Conservation (phyloP, 92 coral and sea anemone species). For the Porites cylindrica region DNA sequence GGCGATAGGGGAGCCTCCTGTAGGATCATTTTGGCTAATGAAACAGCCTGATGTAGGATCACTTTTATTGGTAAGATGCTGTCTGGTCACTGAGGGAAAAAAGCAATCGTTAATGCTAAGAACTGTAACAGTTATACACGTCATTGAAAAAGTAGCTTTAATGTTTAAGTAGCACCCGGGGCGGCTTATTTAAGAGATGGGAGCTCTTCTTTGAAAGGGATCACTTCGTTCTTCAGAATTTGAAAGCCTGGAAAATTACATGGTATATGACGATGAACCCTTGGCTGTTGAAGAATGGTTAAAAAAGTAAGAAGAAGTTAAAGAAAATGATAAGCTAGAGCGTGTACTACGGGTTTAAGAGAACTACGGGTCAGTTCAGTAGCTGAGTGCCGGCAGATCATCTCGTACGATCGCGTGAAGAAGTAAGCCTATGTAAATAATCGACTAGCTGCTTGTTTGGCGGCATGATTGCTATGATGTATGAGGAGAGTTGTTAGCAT, state of each 20-base stretch:
- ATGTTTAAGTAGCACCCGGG: too few relatives aligned
- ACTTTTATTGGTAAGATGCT: too few relatives aligned
- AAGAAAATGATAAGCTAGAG: background rate
- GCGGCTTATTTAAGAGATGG: too few relatives aligned
- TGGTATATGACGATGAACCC: background rate
- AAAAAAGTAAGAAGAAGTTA: background rate
- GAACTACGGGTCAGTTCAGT: background rate
- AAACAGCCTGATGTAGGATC: too few relatives aligned
- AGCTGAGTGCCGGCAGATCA: background rate
- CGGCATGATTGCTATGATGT: background rate
- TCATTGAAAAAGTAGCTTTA: too few relatives aligned
- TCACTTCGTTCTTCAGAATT: background rate
- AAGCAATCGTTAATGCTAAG: too few relatives aligned
- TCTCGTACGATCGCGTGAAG: too few relatives aligned
- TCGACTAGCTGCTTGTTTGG: background rate
- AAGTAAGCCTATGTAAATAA: background rate
- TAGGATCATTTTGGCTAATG: too few relatives aligned
- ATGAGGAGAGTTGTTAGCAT: background rate
- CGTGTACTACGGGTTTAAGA: background rate
- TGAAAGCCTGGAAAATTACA: background rate
- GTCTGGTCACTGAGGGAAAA: too few relatives aligned
- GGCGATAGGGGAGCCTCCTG: too few relatives aligned
- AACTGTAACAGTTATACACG: too few relatives aligned
- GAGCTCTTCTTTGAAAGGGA: too few relatives aligned
- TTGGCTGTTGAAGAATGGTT: background rate